Base-by-base conservation (phyloP, 1,140 invertebrate species). In the Drosophila serrata region DNA sequence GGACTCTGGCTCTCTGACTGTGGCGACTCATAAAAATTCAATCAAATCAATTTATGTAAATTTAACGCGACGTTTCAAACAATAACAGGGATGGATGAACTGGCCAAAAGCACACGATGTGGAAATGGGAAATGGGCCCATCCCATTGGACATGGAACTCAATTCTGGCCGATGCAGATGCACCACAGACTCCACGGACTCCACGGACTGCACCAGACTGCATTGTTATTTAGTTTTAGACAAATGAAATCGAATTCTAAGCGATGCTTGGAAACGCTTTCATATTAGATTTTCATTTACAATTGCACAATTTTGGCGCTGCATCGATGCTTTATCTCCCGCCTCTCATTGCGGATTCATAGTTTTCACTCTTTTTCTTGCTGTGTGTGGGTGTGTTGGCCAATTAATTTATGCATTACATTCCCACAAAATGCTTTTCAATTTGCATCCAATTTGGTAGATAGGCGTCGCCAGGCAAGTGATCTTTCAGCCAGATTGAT, bases 41-140 rank as follows among this genome's bases (percentile, higher is more conserved):
- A 90, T 90, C 87, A 90, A 90, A 90, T 90, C 87, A 90, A 90
- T 90, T 90, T 90, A 90, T 90, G 87, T 82, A 90, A 90, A 90
- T 90, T 82, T 82, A 87, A 91, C 87, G 87, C 79, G 73, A 58
- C 72, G 61, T 57, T 57, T 68, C 82, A 74, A 81, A 68, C 67
- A 64, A 65, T 45, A 73, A 63, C 62, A 45, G 43, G 46, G 46
- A 29, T 39, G 58, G 31, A 37, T 24, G 59, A 37, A 55, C 51
- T 53, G 51, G 51, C 49, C 49, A 7, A 3, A n/a, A n/a, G n/a
- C 31, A 24, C 31, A n/a, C 9, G 22, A 5, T 27, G 24, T 13
- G 45, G 27, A 22, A 19, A 15, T 15, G 22, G 35, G 13, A 8
- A 6, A 7, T 13, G 42, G 42, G 19, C n/a, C n/a, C n/a, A n/a